These are phyloP conservation scores for Meteorus cinctellus DNA, from an alignment of 2,888 invertebrate species.

Conservation along the genomic window DNA sequence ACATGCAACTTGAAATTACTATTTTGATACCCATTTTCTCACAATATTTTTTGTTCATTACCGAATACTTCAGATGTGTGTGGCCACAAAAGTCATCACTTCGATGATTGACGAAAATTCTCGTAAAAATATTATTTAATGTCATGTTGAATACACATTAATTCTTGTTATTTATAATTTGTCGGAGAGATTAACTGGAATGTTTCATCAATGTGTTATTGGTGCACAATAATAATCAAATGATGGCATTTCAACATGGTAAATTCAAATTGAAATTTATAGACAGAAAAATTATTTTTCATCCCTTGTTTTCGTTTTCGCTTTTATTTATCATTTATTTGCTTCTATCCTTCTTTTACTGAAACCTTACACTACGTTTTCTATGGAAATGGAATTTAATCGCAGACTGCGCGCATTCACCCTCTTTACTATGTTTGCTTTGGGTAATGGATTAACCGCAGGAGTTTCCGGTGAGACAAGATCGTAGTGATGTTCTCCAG, in stretches of 20 bases:
- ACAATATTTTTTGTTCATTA: too few relatives aligned
- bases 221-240: slow-evolving; percentile 48
- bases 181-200: background rate
- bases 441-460: slow-evolving; percentile 61
- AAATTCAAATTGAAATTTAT: slow-evolving; percentile 47
- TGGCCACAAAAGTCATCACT: background rate
- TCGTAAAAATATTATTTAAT: background rate
- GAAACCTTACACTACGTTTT: slow-evolving; percentile 34
- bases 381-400: slow-evolving; percentile 65
- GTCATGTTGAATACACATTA: background rate
- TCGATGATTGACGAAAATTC: background rate
- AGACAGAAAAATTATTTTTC: background rate
- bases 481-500: slow-evolving; percentile 38
- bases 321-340: background rate
- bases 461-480: slow-evolving; percentile 48
- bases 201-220: background rate
- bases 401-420: slow-evolving; percentile 56
- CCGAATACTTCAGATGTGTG: background rate
- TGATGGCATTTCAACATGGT: slow-evolving; percentile 58
- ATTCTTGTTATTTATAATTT: background rate
- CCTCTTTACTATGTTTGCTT: slow-evolving; percentile 60
- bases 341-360: slow-evolving; percentile 5
- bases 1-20: background rate
- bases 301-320: background rate
- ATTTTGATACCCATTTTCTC: background rate